Percentiles rank a stretch among this genome's conserved stretches.
These are phyloP conservation scores for Megaceryle maxima DNA, from an alignment of 2,113 vertebrate species.

Conservation along the genomic window DNA sequence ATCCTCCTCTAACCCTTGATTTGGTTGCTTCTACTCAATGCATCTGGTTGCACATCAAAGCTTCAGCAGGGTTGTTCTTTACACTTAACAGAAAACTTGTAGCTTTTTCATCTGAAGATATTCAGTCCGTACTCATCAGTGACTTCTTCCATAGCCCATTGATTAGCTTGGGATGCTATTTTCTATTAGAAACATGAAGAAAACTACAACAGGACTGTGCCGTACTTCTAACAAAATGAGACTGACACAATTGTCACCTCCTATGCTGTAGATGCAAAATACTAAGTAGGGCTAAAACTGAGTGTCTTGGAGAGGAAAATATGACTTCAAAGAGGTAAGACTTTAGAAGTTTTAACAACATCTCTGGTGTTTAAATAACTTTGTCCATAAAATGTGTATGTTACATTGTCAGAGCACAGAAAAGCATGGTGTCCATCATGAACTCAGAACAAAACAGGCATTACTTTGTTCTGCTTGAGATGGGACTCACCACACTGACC, in stretches of 20 bases:
- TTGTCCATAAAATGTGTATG: neutral
- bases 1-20: neutral
- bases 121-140: neutral
- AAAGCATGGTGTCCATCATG: accelerated
- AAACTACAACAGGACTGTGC: neutral
- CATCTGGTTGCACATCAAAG: neutral
- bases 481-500: neutral
- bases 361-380: neutral
- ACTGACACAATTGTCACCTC: neutral
- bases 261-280: neutral
- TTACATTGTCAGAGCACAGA: neutral
- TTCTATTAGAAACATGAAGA: neutral
- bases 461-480: neutral
- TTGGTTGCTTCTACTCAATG: neutral
- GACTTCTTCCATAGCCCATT: neutral
- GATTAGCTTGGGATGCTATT: neutral
- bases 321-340: neutral
- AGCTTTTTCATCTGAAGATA: constrained; percentile 5
- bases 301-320: neutral
- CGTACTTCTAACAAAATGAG: neutral
- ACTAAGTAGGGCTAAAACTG: neutral
- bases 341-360: neutral
- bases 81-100: neutral
- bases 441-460: neutral
- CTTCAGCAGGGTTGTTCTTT: neutral